Conservation (phyloP, 2,888 invertebrate species). For the Mystacides longicornis region DNA sequence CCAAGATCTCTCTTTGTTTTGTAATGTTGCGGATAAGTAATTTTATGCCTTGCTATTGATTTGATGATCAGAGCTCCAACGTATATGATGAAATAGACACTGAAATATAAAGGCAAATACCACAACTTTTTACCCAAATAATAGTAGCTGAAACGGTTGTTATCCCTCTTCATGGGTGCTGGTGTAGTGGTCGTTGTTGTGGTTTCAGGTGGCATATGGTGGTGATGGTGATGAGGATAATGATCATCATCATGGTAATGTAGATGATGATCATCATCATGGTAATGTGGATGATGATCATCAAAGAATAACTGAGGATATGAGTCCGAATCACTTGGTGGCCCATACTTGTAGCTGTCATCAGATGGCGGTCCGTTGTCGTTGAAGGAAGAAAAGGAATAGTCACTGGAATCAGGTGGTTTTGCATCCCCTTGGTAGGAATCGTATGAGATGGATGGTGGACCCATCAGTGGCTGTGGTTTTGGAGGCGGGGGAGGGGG, state of each 20-base stretch:
- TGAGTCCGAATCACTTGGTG: conserved; percentile 16
- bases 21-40: conserved; percentile 53
- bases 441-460: conserved; percentile 34
- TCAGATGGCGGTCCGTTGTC: conserved; percentile 6
- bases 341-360: conserved; percentile 21
- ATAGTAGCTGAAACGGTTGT: conserved; percentile 61
- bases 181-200: conserved; percentile 39
- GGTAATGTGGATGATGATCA: conserved; percentile 34
- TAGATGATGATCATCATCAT: conserved; percentile 35
- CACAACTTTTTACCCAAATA: conserved; percentile 67
- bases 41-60: conserved; percentile 65
- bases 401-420: conserved; percentile 12
- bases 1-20: conserved; percentile 24
- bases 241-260: conserved; percentile 37
- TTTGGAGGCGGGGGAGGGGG: conserved; percentile 34
- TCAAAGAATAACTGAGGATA: conserved; percentile 30
- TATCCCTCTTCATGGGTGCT: conserved; percentile 46
- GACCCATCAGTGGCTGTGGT: conserved; percentile 35
- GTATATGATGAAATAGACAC: conserved; percentile 63
- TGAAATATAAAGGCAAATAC: conserved; percentile 69
- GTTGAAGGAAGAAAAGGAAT: conserved; percentile 6
- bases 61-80: conserved; percentile 65
- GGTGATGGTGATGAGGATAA: conserved; percentile 36
- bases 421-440: conserved; percentile 33
- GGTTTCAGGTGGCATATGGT: conserved; percentile 34